These are phyloP conservation scores for Bambusicola thoracicus DNA, from an alignment of 2,113 vertebrate genomes.

Conservation along the genomic window DNA sequence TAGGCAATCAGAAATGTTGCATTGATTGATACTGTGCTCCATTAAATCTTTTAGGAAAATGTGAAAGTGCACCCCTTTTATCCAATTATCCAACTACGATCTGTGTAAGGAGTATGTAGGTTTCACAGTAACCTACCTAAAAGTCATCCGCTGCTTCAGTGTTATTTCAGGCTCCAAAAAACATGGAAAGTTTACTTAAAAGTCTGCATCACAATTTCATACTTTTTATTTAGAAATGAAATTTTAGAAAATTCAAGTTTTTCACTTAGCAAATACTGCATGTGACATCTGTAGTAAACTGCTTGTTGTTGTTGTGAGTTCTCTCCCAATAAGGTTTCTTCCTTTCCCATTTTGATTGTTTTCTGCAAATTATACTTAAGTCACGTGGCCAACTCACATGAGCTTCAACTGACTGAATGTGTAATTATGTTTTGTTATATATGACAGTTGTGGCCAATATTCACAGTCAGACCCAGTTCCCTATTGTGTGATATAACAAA, in stretches of 20 bases:
- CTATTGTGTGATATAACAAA: constrained; percentile 19
- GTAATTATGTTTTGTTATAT: constrained; percentile 43
- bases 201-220: background rate
- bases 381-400: background rate
- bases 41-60: background rate
- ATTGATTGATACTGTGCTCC: background rate
- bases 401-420: constrained; percentile 16
- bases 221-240: background rate
- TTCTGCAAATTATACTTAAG: constrained; percentile 5
- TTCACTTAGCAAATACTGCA: background rate
- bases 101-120: fast-evolving
- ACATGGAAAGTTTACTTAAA: background rate
- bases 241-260: no score
- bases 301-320: background rate
- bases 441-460: constrained; percentile 13
- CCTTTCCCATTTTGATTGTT: background rate
- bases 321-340: constrained; percentile 21
- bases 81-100: no score
- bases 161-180: background rate
- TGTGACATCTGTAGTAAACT: background rate
- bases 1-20: background rate
- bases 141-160: background rate
- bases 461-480: background rate
- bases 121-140: background rate
- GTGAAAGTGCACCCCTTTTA: background rate